Conservation (phyloP, 23 tunicate genomes). For the Halocynthia aurantium region DNA sequence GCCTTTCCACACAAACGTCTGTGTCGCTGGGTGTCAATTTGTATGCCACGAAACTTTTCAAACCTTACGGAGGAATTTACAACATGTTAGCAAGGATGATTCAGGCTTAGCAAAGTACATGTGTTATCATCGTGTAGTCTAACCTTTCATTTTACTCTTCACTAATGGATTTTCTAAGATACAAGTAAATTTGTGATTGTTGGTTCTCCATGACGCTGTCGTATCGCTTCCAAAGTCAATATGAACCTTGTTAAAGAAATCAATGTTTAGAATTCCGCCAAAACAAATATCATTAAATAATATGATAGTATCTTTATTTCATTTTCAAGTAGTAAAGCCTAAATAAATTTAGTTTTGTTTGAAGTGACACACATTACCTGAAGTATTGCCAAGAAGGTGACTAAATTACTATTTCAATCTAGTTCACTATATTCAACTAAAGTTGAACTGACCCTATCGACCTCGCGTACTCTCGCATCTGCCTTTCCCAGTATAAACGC, state of each 20-base stretch:
- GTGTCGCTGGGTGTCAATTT: constrained; percentile 25
- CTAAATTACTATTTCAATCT: too few species aligned
- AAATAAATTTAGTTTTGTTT: too few species aligned
- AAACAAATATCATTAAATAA: too few species aligned
- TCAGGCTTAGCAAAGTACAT: neutral
- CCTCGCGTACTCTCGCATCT: constrained; percentile 75
- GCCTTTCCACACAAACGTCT: constrained; percentile 19
- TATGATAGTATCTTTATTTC: too few species aligned
- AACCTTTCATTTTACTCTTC: constrained; percentile 73
- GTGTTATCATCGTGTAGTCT: neutral
- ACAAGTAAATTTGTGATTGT: constrained; percentile 13
- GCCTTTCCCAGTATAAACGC: constrained; percentile 84
- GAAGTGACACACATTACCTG: too few species aligned
- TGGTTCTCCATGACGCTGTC: constrained; percentile 23
- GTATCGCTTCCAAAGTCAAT: constrained; percentile 23
- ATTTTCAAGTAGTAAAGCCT: too few species aligned
- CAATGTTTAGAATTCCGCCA: too few species aligned
- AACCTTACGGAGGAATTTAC: constrained; percentile 1
- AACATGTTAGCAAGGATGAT: neutral
- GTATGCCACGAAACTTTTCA: constrained; percentile 25
- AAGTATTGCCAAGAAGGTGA: too few species aligned
- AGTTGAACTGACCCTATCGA: constrained; percentile 50
- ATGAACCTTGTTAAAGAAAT: constrained; percentile 30
- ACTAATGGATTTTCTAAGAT: constrained; percentile 16
- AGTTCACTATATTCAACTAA: too few species aligned